Base-by-base conservation (phyloP, 37 sponge, comb jelly and placozoan genomes). In the Theonella swinhoei region DNA sequence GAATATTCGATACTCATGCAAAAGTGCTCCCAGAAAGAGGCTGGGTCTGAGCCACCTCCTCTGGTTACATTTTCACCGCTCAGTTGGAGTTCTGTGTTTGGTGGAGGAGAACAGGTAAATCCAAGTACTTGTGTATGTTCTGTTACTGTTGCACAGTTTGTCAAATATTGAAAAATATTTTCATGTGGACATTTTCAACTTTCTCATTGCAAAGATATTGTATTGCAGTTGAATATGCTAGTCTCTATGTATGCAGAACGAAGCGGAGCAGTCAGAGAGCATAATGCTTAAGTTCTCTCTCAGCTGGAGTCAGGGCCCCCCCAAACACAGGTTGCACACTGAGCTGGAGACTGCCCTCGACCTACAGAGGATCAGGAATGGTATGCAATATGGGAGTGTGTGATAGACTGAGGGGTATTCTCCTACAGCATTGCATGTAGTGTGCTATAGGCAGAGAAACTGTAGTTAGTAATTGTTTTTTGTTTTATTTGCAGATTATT, bases 31-130 rank as follows among this genome's bases (percentile, higher is more conserved):
- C 26, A 38, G 26, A 20, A 42, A 23, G 43, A 77, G 40, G 38
- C 37, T 24, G 39, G 38, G 30, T 1, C 43, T 33, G 34, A 29
- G 34, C 24, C 60, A 39, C 19, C 40, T 0, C 43, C 58, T 5
- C 58, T 77, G 14, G 37, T 77, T 0, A 43, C 82, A 31, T 80
- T 70, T 40, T 41, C 64, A 2, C 79, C 87, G 22, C 82, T 92
- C 54, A 71, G 66, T 24, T 92, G 93, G 93, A 62, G 39, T 32
- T 74, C 82, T 26, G 62, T 92, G 42, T 92, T 92, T 87, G 80
- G 88, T 2, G 64, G 43, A 1, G 11, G 70, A 17, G 54, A 47
- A 7, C 54, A 47, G 54, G 54, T 47, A 7, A 7, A 14, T 47
- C 54, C 7, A 47, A n/a, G n/a, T n/a, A n/a, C n/a, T n/a, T n/a